A percentile compares a stretch with the other conserved stretches of the same genome.
Conservation (phyloP, 2,797 vertebrate species). For the Limnodromus scolopaceus region DNA sequence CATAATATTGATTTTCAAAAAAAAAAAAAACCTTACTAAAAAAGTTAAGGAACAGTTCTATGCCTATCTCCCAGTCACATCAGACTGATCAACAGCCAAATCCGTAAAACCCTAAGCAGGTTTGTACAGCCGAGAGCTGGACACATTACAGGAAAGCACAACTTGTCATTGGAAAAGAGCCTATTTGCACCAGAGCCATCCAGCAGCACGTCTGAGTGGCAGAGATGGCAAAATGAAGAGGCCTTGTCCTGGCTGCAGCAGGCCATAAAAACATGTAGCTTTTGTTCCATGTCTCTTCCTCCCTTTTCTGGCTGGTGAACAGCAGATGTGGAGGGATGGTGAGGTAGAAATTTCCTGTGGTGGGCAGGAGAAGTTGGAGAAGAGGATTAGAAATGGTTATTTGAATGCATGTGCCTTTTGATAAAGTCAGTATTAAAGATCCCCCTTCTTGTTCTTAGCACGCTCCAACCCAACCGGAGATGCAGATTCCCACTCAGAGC, state of each 20-base stretch:
- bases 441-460: background rate
- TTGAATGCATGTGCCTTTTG: background rate
- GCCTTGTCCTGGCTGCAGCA: background rate
- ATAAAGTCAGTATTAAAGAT: background rate
- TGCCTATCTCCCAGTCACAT: background rate
- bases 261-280: background rate
- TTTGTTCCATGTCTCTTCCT: background rate
- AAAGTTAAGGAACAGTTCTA: background rate
- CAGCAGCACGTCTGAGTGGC: background rate
- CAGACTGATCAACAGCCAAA: background rate
- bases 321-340: background rate
- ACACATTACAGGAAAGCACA: background rate
- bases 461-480: fast-evolving
- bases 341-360: background rate
- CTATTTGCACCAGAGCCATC: background rate
- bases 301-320: background rate
- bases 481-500: background rate
- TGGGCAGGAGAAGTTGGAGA: background rate
- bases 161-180: background rate
- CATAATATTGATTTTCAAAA: background rate
- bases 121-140: background rate
- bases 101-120: background rate
- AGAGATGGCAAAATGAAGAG: background rate
- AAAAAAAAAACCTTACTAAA: background rate
- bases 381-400: background rate